A percentile compares a stretch with the other conserved stretches of the same genome.
These are phyloP conservation scores for Cyanoramphus novaezelandiae DNA, from an alignment of 2,113 vertebrate genomes.

Conservation along the genomic window DNA sequence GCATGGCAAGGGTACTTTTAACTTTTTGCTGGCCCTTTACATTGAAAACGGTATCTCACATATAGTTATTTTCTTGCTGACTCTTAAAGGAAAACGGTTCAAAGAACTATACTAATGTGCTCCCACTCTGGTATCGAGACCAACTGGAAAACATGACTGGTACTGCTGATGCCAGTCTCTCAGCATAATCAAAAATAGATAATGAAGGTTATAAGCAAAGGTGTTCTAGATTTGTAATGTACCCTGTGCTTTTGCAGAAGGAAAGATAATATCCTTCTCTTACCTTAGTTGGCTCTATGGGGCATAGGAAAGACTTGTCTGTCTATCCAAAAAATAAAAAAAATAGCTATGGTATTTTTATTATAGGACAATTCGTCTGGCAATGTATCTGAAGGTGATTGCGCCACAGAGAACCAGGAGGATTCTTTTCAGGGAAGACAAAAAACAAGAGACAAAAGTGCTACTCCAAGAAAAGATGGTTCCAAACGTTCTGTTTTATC, in stretches of 20 bases:
- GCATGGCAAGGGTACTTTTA: background rate
- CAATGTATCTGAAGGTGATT: conserved; percentile 92
- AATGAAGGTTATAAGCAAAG: background rate
- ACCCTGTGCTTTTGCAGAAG: conserved; percentile 23
- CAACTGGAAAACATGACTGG: background rate
- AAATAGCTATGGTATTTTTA: conserved; percentile 54
- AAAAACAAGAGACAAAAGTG: conserved; percentile 88
- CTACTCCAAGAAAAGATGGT: conserved; percentile 87
- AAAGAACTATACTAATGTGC: background rate
- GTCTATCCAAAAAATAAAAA: conserved; percentile 36
- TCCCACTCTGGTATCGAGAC: background rate
- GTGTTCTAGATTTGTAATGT: background rate
- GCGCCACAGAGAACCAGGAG: conserved; percentile 85
- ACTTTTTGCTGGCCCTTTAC: background rate
- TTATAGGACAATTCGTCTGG: conserved; percentile 94
- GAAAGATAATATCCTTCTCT: background rate
- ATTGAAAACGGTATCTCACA: background rate
- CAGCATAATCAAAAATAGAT: background rate
- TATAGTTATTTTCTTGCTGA: background rate
- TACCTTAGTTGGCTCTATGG: background rate
- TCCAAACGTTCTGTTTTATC: conserved; percentile 86
- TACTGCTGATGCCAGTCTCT: background rate
- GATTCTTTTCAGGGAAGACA: conserved; percentile 84
- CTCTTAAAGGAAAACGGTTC: background rate
- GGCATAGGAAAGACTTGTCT: conserved; percentile 38